phyloP scores from a whole-genome alignment of 2,113 vertebrate species.

The Phalacrocorax aristotelis region DNA sequence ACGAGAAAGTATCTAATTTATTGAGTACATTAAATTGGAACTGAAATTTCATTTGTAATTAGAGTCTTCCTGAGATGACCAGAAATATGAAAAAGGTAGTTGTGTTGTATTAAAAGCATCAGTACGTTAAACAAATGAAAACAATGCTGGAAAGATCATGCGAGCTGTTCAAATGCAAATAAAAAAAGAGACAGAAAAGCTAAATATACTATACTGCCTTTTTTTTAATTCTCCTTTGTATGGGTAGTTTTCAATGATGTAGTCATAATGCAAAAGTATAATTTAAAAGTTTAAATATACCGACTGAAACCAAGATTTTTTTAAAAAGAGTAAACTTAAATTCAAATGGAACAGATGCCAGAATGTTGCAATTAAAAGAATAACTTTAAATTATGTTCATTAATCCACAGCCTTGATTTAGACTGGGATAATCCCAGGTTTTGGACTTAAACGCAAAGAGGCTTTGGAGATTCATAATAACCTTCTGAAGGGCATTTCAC shows the following conservation, averaged over 20 bases:
- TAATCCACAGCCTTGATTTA: slow-evolving; percentile 58
- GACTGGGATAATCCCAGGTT: slow-evolving; percentile 65
- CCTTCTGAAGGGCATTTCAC: slow-evolving; percentile 55
- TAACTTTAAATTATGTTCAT: slow-evolving; percentile 61
- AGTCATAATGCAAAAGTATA: not conserved
- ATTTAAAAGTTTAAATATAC: not conserved
- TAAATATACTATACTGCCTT: not conserved
- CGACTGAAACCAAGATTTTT: not conserved
- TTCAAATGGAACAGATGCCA: slow-evolving; percentile 16
- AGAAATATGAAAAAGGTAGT: not conserved
- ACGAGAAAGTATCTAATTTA: not conserved
- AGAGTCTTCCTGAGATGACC: not conserved
- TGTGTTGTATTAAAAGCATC: not conserved
- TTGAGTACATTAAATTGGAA: not conserved
- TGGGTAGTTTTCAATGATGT: not conserved
- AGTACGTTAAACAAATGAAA: not conserved
- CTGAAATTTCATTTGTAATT: not conserved
- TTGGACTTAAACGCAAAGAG: slow-evolving; percentile 60
- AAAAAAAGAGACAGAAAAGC: not conserved
- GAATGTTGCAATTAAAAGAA: slow-evolving; percentile 55
- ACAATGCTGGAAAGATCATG: not conserved
- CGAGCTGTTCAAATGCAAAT: not conserved
- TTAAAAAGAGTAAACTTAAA: not conserved
- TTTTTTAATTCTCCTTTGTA: not conserved
- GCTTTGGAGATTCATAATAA: slow-evolving; percentile 56